Conservation (phyloP, 1,140 invertebrate species). For the Drosophila aff. region DNA sequence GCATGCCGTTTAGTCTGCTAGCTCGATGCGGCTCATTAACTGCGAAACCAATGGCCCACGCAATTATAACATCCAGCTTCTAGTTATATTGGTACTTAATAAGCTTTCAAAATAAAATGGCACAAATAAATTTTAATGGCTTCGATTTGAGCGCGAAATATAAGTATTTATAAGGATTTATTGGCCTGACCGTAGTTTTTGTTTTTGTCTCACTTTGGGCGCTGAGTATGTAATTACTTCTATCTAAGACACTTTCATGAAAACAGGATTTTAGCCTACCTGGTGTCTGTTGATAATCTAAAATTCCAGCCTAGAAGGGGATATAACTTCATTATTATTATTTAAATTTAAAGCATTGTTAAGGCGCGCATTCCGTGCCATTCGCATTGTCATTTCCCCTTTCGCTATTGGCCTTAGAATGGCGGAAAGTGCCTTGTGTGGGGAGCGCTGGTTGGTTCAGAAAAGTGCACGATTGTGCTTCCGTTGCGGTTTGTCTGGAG, state of each 20-base stretch:
- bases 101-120: constrained; percentile 68
- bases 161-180: constrained; percentile 55
- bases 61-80: constrained; percentile 4
- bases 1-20: constrained; percentile 6
- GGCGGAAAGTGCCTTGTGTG: constrained; percentile 8
- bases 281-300: constrained; percentile 22
- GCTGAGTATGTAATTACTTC: neutral
- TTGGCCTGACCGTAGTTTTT: neutral
- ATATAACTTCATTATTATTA: constrained; percentile 41
- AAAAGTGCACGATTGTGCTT: constrained; percentile 51
- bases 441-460: neutral
- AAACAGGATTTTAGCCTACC: neutral
- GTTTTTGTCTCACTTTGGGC: constrained; percentile 11
- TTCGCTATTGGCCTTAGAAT: constrained; percentile 20
- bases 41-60: constrained; percentile 15
- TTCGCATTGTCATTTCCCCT: constrained; percentile 65
- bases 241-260: neutral
- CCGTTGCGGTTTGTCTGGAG: constrained; percentile 75
- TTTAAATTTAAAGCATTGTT: constrained; percentile 15
- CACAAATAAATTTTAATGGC: constrained; percentile 66
- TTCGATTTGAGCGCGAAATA: constrained; percentile 49
- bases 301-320: neutral
- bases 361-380: constrained; percentile 49
- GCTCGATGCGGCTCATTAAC: constrained; percentile 74
- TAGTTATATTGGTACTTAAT: constrained; percentile 63